Conservation (phyloP, 1,140 invertebrate species). For the Musca vetustissima region DNA sequence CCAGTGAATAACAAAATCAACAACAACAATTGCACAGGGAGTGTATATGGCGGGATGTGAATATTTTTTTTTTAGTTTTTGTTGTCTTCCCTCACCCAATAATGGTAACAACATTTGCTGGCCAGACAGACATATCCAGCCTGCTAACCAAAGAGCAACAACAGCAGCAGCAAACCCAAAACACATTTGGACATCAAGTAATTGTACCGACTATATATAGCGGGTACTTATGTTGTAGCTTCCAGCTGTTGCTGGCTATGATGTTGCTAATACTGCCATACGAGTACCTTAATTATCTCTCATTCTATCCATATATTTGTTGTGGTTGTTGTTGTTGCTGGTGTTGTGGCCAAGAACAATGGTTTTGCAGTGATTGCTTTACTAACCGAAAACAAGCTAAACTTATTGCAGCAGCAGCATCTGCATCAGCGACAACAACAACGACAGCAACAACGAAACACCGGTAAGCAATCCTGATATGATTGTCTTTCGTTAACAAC, state of each 20-base stretch:
- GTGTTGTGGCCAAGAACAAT: slow-evolving; percentile 1
- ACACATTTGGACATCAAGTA: slow-evolving; percentile 19
- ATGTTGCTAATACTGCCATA: slow-evolving; percentile 9
- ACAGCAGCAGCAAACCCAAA: no score
- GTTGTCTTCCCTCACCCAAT: no score
- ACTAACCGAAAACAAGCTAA: background rate
- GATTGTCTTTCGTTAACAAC: background rate
- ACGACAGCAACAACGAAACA: background rate
- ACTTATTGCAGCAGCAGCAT: no score
- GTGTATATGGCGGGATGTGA: no score
- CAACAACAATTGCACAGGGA: no score
- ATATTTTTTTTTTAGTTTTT: no score
- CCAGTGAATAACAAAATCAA: no score
- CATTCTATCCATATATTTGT: no score
- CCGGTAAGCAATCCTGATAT: background rate
- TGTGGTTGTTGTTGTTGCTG: no score
- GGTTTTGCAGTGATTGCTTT: slow-evolving; percentile 20
- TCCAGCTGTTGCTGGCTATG: slow-evolving; percentile 5
- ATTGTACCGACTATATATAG: slow-evolving; percentile 17
- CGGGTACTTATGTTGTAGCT: slow-evolving; percentile 11
- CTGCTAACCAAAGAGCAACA: no score
- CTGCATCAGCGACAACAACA: background rate
- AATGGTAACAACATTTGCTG: no score
- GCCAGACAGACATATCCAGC: no score
- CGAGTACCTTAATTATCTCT: slow-evolving; percentile 16